Base-by-base conservation (phyloP, 1,140 invertebrate genomes). In the Schmidtea mediterranea region DNA sequence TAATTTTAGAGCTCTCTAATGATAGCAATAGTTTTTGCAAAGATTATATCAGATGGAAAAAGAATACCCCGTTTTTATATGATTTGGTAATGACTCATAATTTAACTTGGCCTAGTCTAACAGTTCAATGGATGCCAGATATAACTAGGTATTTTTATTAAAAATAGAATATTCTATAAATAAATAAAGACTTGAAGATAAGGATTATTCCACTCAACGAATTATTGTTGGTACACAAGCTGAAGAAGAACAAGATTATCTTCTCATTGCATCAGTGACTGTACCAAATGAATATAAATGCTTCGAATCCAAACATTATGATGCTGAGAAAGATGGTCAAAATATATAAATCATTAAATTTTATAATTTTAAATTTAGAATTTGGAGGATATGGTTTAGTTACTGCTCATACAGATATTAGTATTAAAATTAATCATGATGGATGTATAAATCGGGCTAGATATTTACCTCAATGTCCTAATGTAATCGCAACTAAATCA, bases 361-460 rank as follows among this genome's bases (percentile, higher is more conserved):
- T 32, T 32, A 32, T 3, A 32, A 6, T 32, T 32, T 32, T 6
- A 32, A 36, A 65, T 67, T 26, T 63, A 78, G 90, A 98, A 71
- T 98, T 95, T 71, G 92, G 92, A 55, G 92, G 92, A 1, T 98
- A 98, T 71, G 90, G 92, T 22, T 94, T 87, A 1, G 86, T 97
- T 3, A 89, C 82, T 57, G 90, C 89, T 2, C 97, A 97, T 66
- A 95, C 98, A 59, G 90, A 97, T 65, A 95, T 97, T 56, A 90
- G 98, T 67, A 97, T 98, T 32, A 95, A 95, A 68, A 98, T 98
- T 52, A 98, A 98, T 66, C 92, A 98, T 60, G 92, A 98, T 63
- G 90, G 92, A 2, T 90, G 98, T 69, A 90, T 98, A 6, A 98
- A 98, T 61, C 69, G 92, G 54, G 92, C 92, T 2, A 74, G 92